Base-by-base conservation (phyloP, 2,797 vertebrate genomes). In the Galagoides demidoff region DNA sequence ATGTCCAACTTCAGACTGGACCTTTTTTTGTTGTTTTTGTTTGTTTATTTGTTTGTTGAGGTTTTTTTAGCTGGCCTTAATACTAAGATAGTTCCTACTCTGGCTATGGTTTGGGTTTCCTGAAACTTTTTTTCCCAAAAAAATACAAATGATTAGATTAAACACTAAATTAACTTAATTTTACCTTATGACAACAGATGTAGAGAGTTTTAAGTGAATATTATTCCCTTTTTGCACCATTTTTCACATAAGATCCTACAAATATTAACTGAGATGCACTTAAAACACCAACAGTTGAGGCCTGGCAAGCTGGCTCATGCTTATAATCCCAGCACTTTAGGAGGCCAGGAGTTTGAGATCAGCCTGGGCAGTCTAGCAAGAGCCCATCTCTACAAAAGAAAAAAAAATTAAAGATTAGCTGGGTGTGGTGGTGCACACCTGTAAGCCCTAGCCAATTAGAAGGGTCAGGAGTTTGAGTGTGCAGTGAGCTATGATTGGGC, bases 111-210 rank as follows among this genome's bases (percentile, higher is more conserved):
- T n/a, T 73, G 86, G 37, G 7, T 73, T 85, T 89, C 29, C 59
- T 59, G 22, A 89, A 37, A 23, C 5, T 2, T 78, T n/a, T 77
- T n/a, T n/a, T 52, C 16, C 22, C 23, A 27, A 13, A 37, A 85
- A 79, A 79, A 90, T 61, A n/a, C n/a, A 91, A 89, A 82, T 79
- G 19, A 83, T 17, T 93, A 66, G 13, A 64, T 64, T 59, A 93
- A 85, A 74, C 10, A 31, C 27, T 71, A 55, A 84, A 89, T 63
- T 68, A 66, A 66, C 12, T 59, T 61, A 29, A 76, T 39, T 91
- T 13, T 64, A 10, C 63, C 61, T 1, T 59, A 39, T 55, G 17
- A 74, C 10, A 76, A 31, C 10, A 90, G 63, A 43, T 71, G 4
- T 13, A 37, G 20, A 37, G 20, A 73, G 45, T 90, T 89, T 84